A percentile compares a stretch with the other conserved stretches of the same genome.
phyloP scores from a whole-genome alignment of 2,888 invertebrate genomes.

The Cosmorhoe ocellata region DNA sequence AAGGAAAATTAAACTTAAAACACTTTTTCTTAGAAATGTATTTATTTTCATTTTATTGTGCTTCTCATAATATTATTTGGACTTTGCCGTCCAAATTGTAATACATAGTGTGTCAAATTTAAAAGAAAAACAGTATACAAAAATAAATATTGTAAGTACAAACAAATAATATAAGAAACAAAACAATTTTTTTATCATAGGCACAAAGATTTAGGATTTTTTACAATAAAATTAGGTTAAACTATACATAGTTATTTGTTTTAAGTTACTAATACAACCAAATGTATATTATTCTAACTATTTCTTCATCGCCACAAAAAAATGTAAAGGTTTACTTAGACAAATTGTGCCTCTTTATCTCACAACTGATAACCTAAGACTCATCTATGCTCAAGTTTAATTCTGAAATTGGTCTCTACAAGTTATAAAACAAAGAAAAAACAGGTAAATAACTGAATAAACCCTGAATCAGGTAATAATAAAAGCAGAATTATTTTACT shows the following conservation, averaged over 20 bases:
- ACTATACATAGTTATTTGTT: background rate
- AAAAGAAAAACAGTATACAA: constrained; percentile 59
- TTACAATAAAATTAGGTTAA: constrained; percentile 18
- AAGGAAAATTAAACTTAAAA: constrained; percentile 38
- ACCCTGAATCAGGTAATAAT: too few species aligned
- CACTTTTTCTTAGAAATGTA: constrained; percentile 73
- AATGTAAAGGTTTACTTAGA: too few species aligned
- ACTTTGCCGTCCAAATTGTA: constrained; percentile 57
- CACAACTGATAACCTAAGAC: too few species aligned
- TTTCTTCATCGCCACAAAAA: too few species aligned
- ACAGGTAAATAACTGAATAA: too few species aligned
- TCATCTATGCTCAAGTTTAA: too few species aligned
- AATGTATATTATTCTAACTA: background rate
- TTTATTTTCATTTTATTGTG: constrained; percentile 81
- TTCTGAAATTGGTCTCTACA: too few species aligned
- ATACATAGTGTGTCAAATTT: constrained; percentile 64
- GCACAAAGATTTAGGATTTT: constrained; percentile 5
- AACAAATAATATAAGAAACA: constrained; percentile 46
- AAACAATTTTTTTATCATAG: constrained; percentile 34
- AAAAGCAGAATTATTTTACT: too few species aligned
- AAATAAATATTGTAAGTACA: constrained; percentile 56
- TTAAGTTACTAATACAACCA: background rate
- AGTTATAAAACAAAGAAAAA: too few species aligned
- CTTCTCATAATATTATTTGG: constrained; percentile 75
- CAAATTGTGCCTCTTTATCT: too few species aligned